Evolutionary conservation across 1,140 invertebrate genomes (phyloP), one percentile per base, ranked within the genome.

Genomic region (Pseudachorutes palmiensis): DNA sequence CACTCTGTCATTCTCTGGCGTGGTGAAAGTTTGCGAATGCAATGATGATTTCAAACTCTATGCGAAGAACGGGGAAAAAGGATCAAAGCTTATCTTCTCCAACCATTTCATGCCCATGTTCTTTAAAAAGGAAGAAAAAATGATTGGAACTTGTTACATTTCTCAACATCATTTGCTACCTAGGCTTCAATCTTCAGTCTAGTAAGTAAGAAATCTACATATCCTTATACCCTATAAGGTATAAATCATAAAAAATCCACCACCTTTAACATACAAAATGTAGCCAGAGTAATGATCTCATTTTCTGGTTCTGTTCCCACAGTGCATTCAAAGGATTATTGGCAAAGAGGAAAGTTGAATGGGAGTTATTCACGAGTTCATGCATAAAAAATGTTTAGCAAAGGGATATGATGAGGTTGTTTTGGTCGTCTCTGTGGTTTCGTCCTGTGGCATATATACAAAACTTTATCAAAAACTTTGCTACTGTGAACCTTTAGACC

Each of bases 81-180:
- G 51, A 55, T 55, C 51, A 55, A 26, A 22, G 51, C 24, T 55
- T 55, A 55, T 55, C 51, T 55, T 24, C 51, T 3, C 51, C 51
- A n/a, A n/a, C n/a, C n/a, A n/a, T n/a, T n/a, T n/a, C n/a, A n/a
- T n/a, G n/a, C n/a, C n/a, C n/a, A n/a, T n/a, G n/a, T n/a, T n/a
- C n/a, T n/a, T n/a, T n/a, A n/a, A n/a, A n/a, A n/a, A n/a, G n/a
- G n/a, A n/a, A n/a, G n/a, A n/a, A n/a, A n/a, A n/a, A n/a, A n/a
- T n/a, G n/a, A n/a, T n/a, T n/a, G n/a, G n/a, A n/a, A n/a, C n/a
- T n/a, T n/a, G n/a, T n/a, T n/a, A n/a, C n/a, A n/a, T n/a, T n/a
- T n/a, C n/a, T n/a, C n/a, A n/a, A n/a, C n/a, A n/a, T n/a, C n/a
- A n/a, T n/a, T n/a, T n/a, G n/a, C n/a, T n/a, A n/a, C n/a, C n/a